A percentile compares a stretch with the other conserved stretches of the same genome.
Conservation (phyloP, 2,888 invertebrate species). For the Drosophila sordidula region DNA sequence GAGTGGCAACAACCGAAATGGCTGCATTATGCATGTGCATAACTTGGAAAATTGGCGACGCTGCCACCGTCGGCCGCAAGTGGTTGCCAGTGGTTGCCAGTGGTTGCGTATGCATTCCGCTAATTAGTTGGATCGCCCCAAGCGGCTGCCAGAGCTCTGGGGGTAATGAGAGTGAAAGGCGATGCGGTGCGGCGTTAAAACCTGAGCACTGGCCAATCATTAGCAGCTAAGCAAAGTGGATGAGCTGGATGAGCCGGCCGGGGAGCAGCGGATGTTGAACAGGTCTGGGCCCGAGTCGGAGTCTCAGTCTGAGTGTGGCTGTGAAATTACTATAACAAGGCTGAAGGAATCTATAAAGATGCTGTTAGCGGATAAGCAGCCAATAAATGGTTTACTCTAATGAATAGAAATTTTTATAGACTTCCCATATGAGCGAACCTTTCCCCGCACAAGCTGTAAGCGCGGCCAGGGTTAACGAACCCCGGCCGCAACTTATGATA, state of each 20-base stretch:
- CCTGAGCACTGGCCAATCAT: conserved; percentile 14
- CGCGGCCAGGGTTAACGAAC: conserved; percentile 3
- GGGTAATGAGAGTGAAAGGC: conserved; percentile 73
- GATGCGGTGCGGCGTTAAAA: conserved; percentile 40
- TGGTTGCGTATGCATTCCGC: conserved; percentile 53
- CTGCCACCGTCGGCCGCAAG: not conserved
- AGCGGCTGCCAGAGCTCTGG: conserved; percentile 28
- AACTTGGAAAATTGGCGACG: conserved; percentile 54
- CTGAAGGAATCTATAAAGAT: conserved; percentile 56
- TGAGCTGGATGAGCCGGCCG: conserved; percentile 35
- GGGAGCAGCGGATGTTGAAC: conserved; percentile 47
- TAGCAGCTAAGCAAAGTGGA: conserved; percentile 31
- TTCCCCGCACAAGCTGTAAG: conserved; percentile 29
- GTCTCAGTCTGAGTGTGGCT: conserved; percentile 29
- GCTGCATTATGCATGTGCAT: conserved; percentile 74
- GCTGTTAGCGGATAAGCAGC: conserved; percentile 46
- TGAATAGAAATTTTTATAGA: conserved; percentile 37
- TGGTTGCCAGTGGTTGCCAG: conserved; percentile 23
- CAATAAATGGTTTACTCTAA: conserved; percentile 47
- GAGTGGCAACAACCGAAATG: conserved; percentile 30
- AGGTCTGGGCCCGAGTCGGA: conserved; percentile 32
- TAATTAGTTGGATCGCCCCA: conserved; percentile 67
- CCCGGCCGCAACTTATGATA: conserved; percentile 18
- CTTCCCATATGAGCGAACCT: conserved; percentile 29
- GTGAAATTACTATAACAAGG: conserved; percentile 36